phyloP scores from a whole-genome alignment of 2,113 vertebrate genomes.

The Arvicanthis niloticus region DNA sequence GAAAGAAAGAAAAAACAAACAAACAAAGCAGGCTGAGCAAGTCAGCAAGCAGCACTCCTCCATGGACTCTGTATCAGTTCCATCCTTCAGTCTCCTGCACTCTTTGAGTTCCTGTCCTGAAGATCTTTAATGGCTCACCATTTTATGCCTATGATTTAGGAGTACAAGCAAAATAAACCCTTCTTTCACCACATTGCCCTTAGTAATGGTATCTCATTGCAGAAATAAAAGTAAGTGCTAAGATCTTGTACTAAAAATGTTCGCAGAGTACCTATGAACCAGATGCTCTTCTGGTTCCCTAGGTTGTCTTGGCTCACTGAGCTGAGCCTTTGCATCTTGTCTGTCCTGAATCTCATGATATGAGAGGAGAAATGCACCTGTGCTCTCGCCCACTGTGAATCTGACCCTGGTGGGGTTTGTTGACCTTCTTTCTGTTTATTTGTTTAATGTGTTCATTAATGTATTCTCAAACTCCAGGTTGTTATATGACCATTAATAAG shows the following conservation, averaged over 20 bases:
- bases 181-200: background rate
- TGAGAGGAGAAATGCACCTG: rapidly evolving
- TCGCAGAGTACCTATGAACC: background rate
- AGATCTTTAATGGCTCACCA: background rate
- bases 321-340: background rate
- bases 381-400: background rate
- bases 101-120: background rate
- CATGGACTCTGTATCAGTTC: too few relatives aligned
- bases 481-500: background rate
- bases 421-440: background rate
- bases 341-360: background rate
- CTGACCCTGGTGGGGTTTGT: background rate
- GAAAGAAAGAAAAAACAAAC: too few relatives aligned
- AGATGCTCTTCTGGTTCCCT: rapidly evolving
- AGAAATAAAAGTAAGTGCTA: background rate
- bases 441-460: background rate
- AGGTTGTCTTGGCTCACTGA: background rate
- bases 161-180: background rate
- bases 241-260: background rate
- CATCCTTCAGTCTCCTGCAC: background rate
- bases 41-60: background rate
- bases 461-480: background rate
- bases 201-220: background rate
- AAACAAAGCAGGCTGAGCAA: too few relatives aligned
- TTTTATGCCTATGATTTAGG: background rate